A percentile compares a stretch with the other conserved stretches of the same genome.
Evolutionary conservation across 2,888 invertebrate genomes (phyloP).

Genomic region (Lithosia quadra): DNA sequence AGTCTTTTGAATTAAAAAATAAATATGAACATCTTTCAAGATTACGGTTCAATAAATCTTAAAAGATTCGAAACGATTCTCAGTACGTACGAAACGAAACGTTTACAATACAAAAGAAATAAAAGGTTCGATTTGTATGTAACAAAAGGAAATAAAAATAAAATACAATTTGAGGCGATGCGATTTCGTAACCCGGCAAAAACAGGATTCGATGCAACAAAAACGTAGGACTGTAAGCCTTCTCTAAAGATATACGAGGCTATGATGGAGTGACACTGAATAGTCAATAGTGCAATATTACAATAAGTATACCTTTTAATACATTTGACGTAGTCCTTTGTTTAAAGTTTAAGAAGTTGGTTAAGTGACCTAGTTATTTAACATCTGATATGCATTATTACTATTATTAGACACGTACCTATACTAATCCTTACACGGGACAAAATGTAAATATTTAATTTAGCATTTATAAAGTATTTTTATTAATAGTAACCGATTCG

Average conservation of each 20-base stretch:
- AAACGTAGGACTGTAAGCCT: neutral
- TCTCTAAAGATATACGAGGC: constrained; percentile 12
- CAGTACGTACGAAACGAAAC: neutral
- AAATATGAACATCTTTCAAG: neutral
- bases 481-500: too few relatives aligned
- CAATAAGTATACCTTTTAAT: neutral
- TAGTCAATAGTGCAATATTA: neutral
- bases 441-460: too few relatives aligned
- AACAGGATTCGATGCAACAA: constrained; percentile 12
- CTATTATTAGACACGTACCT: too few relatives aligned
- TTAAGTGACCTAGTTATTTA: too few relatives aligned
- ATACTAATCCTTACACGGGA: too few relatives aligned
- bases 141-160: constrained; percentile 1
- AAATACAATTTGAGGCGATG: neutral
- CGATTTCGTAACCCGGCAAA: constrained; percentile 5
- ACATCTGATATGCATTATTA: too few relatives aligned
- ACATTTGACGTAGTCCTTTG: neutral
- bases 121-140: neutral
- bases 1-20: neutral
- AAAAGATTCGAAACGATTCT: neutral
- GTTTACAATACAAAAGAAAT: constrained; percentile 3
- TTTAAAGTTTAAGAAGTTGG: too few relatives aligned
- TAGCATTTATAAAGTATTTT: too few relatives aligned
- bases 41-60: constrained; percentile 1
- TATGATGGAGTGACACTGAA: neutral